phyloP scores from a whole-genome alignment of 2,888 invertebrate species.

The Cheilosia vernalis region DNA sequence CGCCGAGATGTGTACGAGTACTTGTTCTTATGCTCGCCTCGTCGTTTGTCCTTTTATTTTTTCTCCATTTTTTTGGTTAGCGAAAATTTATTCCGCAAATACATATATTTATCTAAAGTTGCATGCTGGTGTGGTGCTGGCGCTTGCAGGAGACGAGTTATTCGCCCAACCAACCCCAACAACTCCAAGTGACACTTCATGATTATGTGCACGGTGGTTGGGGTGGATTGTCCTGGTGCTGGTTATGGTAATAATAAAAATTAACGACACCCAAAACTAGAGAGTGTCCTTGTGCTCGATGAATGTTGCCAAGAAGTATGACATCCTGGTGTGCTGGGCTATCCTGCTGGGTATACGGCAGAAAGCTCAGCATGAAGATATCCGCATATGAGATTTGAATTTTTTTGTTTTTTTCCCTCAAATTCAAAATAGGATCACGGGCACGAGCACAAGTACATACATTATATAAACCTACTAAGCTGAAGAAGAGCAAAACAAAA shows the following conservation, averaged over 20 bases:
- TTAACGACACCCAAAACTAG: constrained; percentile 72
- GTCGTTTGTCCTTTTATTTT: background rate
- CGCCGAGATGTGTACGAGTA: constrained; percentile 33
- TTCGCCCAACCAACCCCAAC: background rate
- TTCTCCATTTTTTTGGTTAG: background rate
- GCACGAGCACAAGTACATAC: background rate
- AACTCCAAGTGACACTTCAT: constrained; percentile 46
- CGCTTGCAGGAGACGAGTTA: background rate
- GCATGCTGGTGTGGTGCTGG: constrained; percentile 22
- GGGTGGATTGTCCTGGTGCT: constrained; percentile 22
- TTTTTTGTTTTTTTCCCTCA: constrained; percentile 16
- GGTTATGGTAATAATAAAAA: constrained; percentile 73
- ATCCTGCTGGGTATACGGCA: constrained; percentile 60
- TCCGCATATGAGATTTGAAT: constrained; percentile 57
- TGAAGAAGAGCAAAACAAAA: constrained; percentile 53
- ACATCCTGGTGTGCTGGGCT: constrained; percentile 23
- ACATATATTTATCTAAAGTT: constrained; percentile 70
- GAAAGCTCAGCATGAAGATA: constrained; percentile 59
- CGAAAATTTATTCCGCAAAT: constrained; percentile 57
- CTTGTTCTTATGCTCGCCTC: constrained; percentile 10
- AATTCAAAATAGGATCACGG: constrained; percentile 58
- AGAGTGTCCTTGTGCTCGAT: constrained; percentile 37
- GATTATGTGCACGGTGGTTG: constrained; percentile 58
- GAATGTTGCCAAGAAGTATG: constrained; percentile 44
- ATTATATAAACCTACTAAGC: background rate